phyloP scores from a whole-genome alignment of 2,888 invertebrate genomes.

The Andrena trimmerana region DNA sequence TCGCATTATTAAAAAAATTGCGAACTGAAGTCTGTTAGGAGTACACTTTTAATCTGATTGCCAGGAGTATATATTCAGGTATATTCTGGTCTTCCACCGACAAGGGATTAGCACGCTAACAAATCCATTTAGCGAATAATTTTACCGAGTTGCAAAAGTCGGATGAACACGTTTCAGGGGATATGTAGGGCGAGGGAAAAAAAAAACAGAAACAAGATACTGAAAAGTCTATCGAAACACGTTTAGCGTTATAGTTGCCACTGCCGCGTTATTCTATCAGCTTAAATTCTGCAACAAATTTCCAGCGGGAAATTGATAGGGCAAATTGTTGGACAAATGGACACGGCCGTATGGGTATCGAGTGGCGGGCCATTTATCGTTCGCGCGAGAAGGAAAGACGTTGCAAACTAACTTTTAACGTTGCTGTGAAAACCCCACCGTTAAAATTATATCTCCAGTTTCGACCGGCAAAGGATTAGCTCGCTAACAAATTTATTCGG shows the following conservation, averaged over 20 bases:
- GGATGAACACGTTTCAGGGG: neutral
- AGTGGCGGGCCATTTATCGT: neutral
- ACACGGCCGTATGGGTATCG: neutral
- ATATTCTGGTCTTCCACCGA: slow-evolving; percentile 13
- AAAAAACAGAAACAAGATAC: neutral
- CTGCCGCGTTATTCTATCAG: neutral
- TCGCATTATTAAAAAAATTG: slow-evolving; percentile 1
- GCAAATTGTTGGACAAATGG: neutral
- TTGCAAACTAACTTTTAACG: slow-evolving; percentile 9
- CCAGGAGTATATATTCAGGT: slow-evolving; percentile 16
- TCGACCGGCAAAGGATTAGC: slow-evolving; percentile 30
- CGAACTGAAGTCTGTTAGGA: slow-evolving; percentile 19
- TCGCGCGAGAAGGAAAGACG: neutral
- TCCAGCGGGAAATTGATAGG: neutral
- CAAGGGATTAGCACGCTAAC: slow-evolving; percentile 26
- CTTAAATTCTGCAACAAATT: neutral
- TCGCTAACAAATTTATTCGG: slow-evolving; percentile 36
- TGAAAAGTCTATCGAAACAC: neutral
- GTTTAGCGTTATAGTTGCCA: neutral
- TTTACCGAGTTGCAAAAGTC: slow-evolving; percentile 7
- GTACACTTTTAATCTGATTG: slow-evolving; percentile 11
- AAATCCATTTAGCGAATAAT: slow-evolving; percentile 24
- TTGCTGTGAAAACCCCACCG: neutral
- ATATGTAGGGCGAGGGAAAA: neutral
- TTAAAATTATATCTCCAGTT: slow-evolving; percentile 11